Evolutionary conservation across 2,113 vertebrate species (phyloP), one percentile per base, ranked within the genome.

Genomic region (Podarcis cretensis): DNA sequence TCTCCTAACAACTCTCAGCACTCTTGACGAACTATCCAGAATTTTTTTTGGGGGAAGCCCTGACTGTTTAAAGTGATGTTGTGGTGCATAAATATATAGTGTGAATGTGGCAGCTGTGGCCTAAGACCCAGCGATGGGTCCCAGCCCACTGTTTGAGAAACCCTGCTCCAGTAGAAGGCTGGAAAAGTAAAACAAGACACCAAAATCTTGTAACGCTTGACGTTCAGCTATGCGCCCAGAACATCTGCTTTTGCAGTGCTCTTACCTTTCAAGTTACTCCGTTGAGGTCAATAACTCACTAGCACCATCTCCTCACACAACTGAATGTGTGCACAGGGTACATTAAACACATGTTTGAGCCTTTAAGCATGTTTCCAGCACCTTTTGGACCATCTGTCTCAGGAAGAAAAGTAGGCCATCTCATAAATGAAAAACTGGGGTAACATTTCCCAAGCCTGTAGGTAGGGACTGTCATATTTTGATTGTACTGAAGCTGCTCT

Each of bases 351-450:
- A 57, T 83, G 73, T 87, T 86, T 77, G 84, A 84, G 81, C 32
- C 59, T 80, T 91, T 84, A 78, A 27, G 91, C 89, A 90, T 94
- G 92, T 71, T 95, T 92, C 71, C 87, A 94, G 89, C 76, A 93
- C 89, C 73, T 93, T 94, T 91, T 43, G 30, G 57, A 81, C 65
- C 86, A 91, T 89, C 76, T 89, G 81, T 71, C 14, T 77, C 4
- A 16, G 79, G 82, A 76, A 84, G 25, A 63, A 20, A 73, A 77
- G 21, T 88, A 43, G 89, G 76, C 88, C 74, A 89, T 82, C 59
- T 63, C 18, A 63, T 14, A 14, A 63, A 63, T 63, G 59, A 27
- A 79, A 35, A 32, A 65, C 6, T 69, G 25, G 63, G 30, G 8
- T 78, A 54, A n/a, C 66, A 18, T 48, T 8, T 32, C 27, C 76